Conservation (phyloP, 1,140 invertebrate genomes). For the Gryllus bimaculatus region DNA sequence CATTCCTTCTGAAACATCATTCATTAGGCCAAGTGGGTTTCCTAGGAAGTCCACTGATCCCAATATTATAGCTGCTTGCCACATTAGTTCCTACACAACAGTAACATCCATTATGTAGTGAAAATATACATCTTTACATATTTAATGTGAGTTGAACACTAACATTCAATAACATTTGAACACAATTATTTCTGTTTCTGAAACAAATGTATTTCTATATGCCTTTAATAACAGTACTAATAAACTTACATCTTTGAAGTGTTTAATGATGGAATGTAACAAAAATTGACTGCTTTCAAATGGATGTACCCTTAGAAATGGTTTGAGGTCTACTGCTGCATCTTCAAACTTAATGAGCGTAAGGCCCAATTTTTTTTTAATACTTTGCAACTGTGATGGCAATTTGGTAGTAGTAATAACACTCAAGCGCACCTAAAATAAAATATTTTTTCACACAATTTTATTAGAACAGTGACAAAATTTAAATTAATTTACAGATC, state of each 20-base stretch:
- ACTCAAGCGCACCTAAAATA: constrained; percentile 61
- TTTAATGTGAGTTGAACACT: background rate
- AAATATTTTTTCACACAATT: background rate
- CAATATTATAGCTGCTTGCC: constrained; percentile 90
- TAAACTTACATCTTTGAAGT: constrained; percentile 63
- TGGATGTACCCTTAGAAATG: constrained; percentile 72
- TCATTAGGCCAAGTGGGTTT: constrained; percentile 90
- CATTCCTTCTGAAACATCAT: constrained; percentile 91
- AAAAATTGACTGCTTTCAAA: constrained; percentile 82
- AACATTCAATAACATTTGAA: background rate
- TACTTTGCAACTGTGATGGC: constrained; percentile 56
- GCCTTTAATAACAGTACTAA: background rate
- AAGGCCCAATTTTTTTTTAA: constrained; percentile 80
- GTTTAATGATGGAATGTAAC: constrained; percentile 62
- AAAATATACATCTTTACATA: background rate
- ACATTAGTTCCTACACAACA: constrained; percentile 61
- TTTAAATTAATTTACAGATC: too few species aligned
- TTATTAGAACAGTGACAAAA: too few species aligned
- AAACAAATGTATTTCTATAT: background rate
- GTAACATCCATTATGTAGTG: background rate
- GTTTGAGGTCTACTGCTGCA: constrained; percentile 82
- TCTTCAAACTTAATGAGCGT: constrained; percentile 94
- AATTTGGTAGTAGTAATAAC: constrained; percentile 77
- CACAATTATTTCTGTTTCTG: background rate
- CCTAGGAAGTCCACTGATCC: constrained; percentile 96